Percentiles rank a stretch among this genome's conserved stretches.
Conservation (phyloP, 1,140 invertebrate genomes). For the Batillaria attramentaria region DNA sequence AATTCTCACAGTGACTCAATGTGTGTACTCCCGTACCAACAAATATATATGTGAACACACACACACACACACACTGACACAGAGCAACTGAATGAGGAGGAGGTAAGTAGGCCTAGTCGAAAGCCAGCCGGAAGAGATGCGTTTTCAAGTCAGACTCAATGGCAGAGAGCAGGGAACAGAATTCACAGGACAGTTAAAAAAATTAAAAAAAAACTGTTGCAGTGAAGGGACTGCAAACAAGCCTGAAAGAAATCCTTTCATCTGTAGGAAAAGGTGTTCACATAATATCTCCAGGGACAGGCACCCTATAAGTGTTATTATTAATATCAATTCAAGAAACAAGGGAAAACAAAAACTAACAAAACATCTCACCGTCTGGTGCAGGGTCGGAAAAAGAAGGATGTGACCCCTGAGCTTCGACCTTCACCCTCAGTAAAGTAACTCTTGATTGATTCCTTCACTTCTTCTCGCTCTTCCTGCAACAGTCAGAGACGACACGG, state of each 20-base stretch:
- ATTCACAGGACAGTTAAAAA: no score
- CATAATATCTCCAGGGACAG: background rate
- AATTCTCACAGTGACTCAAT: no score
- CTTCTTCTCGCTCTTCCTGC: conserved; percentile 76
- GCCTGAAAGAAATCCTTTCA: background rate
- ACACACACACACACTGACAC: conserved; percentile 30
- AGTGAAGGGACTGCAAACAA: background rate
- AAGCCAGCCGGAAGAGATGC: no score
- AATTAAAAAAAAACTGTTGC: conserved; percentile 7
- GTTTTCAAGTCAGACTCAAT: no score
- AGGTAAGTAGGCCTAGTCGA: no score
- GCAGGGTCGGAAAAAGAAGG: conserved; percentile 80
- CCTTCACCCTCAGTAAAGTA: conserved; percentile 61
- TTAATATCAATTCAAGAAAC: background rate
- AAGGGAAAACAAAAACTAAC: background rate
- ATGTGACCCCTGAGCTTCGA: conserved; percentile 79
- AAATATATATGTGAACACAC: background rate
- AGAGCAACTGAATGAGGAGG: no score
- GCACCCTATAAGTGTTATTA: background rate
- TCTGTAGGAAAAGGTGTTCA: background rate
- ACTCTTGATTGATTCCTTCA: conserved; percentile 78
- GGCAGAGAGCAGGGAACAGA: background rate
- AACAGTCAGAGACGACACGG: conserved; percentile 28
- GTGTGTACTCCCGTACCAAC: background rate
- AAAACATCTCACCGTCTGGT: background rate